Evolutionary conservation across 92 coral and sea anemone species (phyloP), one percentile per base, ranked within the genome.

Genomic region (Epizoanthus illoricatus): DNA sequence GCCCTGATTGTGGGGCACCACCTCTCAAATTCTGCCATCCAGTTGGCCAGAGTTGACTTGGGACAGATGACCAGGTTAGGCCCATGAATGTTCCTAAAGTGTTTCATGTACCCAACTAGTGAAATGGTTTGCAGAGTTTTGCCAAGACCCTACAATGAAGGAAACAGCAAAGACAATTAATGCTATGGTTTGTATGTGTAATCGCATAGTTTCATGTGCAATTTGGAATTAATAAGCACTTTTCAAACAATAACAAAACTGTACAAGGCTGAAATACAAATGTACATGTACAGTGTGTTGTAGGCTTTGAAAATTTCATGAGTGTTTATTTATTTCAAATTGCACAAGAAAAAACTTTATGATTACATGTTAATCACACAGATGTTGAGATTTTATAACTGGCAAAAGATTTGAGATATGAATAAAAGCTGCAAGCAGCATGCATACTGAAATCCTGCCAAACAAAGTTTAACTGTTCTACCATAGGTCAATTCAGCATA

Each of bases 81-180:
- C 3, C 99, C 99, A 41, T 93, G 90, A 41, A 94, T 90, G 42
- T 92, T 93, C 62, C 99, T 86, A 67, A 96, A 96, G 71, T 94
- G 94, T 81, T 96, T 96, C 98, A 96, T 90, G 90, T 96, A 96
- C 54, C 99, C 99, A 75, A 96, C 69, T 84, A 96, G 66, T 2
- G 99, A 96, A 81, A 96, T 96, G 64, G 99, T 96, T 89, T 96
- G 98, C 9, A 96, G 84, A 55, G 99, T 96, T 87, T 96, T 96
- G 9, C 99, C 99, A 23, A 96, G 87, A 82, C 99, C 99, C 99
- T 96, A 69, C 21, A 76, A 40, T 54, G 20, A 12, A 85, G 67
- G 55, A 15, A 67, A 39, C 15, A 41, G 28, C 17, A 23, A 33
- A 55, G 45, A 36, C 42, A 49, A 56, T 66, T 60, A 8, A 9